These are phyloP conservation scores for Rhinophrynus dorsalis DNA, from an alignment of 2,797 vertebrate genomes.

Conservation along the genomic window DNA sequence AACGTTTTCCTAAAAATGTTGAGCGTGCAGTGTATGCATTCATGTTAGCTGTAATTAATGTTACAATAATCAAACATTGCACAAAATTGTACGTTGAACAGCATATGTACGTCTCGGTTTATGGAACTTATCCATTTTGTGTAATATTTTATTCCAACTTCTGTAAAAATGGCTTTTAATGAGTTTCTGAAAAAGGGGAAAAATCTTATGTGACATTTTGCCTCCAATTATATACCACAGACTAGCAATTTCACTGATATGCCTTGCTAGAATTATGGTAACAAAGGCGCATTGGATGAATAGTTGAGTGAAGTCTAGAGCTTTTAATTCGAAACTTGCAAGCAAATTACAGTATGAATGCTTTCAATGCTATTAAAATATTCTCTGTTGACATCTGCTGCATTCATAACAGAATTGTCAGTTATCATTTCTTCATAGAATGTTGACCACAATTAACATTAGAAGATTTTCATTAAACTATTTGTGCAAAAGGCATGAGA, in stretches of 20 bases:
- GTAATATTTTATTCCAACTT: constrained; percentile 7
- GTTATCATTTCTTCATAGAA: neutral
- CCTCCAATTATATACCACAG: constrained; percentile 45
- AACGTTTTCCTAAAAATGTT: too few species aligned
- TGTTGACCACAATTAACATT: constrained; percentile 22
- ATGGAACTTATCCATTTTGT: neutral
- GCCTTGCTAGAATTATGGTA: neutral
- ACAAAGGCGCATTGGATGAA: constrained; percentile 1
- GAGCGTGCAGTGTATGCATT: too few species aligned
- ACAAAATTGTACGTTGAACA: neutral
- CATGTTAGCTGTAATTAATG: too few species aligned
- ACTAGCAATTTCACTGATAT: constrained; percentile 9
- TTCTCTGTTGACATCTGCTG: neutral
- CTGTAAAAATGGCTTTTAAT: constrained; percentile 30
- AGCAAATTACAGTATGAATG: neutral
- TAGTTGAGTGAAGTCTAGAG: constrained; percentile 7
- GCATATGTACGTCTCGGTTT: neutral
- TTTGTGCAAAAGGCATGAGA: neutral
- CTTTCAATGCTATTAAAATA: neutral
- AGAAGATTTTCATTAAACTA: neutral
- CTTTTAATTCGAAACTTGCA: constrained; percentile 4
- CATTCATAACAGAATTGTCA: neutral
- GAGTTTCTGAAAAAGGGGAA: constrained; percentile 25
- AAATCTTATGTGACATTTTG: constrained; percentile 37
- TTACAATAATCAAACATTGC: too few species aligned